Evolutionary conservation across 2,113 vertebrate species (phyloP).

Genomic region (Lophotis ruficrista): DNA sequence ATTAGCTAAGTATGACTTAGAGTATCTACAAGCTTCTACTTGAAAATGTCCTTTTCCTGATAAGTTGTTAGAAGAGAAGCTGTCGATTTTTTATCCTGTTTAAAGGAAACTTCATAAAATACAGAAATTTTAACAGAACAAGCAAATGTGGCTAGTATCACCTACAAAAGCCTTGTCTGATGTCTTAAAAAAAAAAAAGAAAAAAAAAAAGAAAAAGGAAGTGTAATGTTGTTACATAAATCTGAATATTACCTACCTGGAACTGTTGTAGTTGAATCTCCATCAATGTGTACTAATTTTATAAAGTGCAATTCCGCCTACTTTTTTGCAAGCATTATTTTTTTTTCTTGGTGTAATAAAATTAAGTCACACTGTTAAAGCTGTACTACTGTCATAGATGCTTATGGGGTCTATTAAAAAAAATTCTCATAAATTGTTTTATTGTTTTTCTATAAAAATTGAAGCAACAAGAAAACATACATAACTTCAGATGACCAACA

Average conservation of each 20-base stretch:
- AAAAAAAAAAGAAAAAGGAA: background rate
- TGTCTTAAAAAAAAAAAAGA: background rate
- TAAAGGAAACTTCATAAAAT: background rate
- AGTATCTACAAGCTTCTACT: background rate
- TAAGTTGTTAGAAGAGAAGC: background rate
- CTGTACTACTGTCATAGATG: background rate
- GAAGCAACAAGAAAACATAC: background rate
- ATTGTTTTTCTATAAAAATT: background rate
- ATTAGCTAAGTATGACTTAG: background rate
- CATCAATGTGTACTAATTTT: background rate
- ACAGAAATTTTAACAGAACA: background rate
- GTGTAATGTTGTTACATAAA: background rate
- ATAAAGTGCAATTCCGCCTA: background rate
- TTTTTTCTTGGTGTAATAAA: slow-evolving; percentile 35
- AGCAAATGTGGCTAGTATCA: background rate
- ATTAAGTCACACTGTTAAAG: background rate
- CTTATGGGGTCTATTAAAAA: background rate
- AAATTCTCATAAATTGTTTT: background rate
- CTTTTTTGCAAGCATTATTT: background rate
- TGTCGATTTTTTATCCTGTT: background rate
- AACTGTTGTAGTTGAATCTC: slow-evolving; percentile 25
- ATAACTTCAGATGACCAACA: background rate
- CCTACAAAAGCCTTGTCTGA: background rate
- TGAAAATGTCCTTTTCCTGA: slow-evolving; percentile 27
- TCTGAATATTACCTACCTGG: background rate